These are phyloP conservation scores for Ornithorhynchus anatinus DNA, from an alignment of 2,113 vertebrate species.

Conservation along the genomic window DNA sequence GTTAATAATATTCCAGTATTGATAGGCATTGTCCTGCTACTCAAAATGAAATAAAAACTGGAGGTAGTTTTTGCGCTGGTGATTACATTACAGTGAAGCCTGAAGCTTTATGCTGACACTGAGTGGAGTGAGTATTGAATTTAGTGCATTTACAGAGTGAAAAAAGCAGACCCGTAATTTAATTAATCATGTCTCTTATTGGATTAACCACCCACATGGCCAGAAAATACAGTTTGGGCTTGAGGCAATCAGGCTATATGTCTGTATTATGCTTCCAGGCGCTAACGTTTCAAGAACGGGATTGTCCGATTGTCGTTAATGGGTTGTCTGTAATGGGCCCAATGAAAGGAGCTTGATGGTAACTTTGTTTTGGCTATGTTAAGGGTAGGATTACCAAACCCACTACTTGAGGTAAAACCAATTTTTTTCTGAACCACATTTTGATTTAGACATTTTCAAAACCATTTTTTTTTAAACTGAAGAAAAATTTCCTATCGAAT, in stretches of 20 bases:
- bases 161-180: constrained; percentile 65
- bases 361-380: constrained; percentile 7
- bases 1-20: constrained; percentile 10
- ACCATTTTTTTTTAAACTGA: no score
- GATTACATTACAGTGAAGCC: constrained; percentile 60
- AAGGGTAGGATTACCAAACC: constrained; percentile 23
- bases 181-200: constrained; percentile 62
- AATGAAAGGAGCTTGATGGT: not conserved
- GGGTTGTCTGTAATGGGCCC: constrained; percentile 36
- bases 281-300: constrained; percentile 29
- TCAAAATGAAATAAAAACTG: constrained; percentile 3
- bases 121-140: constrained; percentile 47
- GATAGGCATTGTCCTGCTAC: constrained; percentile 27
- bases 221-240: constrained; percentile 57
- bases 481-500: no score
- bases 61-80: not conserved
- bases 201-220: constrained; percentile 51
- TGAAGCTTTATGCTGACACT: constrained; percentile 58
- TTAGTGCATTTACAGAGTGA: constrained; percentile 52
- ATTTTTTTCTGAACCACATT: constrained; percentile 2
- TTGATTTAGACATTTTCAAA: constrained; percentile 22
- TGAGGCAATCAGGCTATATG: constrained; percentile 48
- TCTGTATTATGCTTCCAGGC: constrained; percentile 43
- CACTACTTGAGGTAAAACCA: not conserved
- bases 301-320: constrained; percentile 50